Percentiles rank a stretch among this genome's conserved stretches.
phyloP scores from a whole-genome alignment of 2,888 invertebrate species.

The Diachrysia chrysitis region DNA sequence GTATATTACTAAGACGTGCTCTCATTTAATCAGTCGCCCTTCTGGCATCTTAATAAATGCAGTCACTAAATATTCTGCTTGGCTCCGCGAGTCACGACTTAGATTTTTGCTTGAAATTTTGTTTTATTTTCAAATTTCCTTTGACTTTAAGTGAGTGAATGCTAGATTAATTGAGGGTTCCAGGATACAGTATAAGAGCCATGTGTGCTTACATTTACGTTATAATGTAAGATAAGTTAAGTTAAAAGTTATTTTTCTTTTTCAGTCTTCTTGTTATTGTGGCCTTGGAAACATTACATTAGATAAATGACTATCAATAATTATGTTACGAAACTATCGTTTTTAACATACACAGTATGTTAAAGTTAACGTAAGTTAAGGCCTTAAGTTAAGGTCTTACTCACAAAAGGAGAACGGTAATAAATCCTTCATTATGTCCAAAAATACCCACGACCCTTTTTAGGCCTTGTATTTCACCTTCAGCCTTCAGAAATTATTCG shows the following conservation, averaged over 20 bases:
- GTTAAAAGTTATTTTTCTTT: too few species aligned
- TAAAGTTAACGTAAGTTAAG: too few species aligned
- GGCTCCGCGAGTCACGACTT: neutral
- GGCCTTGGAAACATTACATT: too few species aligned
- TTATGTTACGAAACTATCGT: too few species aligned
- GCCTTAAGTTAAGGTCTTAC: neutral
- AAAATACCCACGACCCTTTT: neutral
- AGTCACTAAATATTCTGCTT: neutral
- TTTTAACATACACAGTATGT: too few species aligned
- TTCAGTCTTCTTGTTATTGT: too few species aligned
- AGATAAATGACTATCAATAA: too few species aligned
- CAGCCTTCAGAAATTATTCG: neutral
- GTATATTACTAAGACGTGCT: neutral
- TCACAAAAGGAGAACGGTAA: neutral
- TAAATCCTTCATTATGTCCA: neutral
- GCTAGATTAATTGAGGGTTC: neutral
- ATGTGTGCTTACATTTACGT: too few species aligned
- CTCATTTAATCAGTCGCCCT: conserved; percentile 2
- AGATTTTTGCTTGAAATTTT: neutral
- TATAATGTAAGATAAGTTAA: too few species aligned
- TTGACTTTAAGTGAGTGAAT: neutral
- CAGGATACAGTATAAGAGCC: neutral
- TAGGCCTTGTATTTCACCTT: neutral
- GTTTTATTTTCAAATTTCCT: conserved; percentile 4
- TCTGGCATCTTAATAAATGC: conserved; percentile 2